Percentiles rank a stretch among this genome's conserved stretches.
These are phyloP conservation scores for Protosalanx chinensis DNA, from an alignment of 2,797 vertebrate genomes.

Conservation along the genomic window DNA sequence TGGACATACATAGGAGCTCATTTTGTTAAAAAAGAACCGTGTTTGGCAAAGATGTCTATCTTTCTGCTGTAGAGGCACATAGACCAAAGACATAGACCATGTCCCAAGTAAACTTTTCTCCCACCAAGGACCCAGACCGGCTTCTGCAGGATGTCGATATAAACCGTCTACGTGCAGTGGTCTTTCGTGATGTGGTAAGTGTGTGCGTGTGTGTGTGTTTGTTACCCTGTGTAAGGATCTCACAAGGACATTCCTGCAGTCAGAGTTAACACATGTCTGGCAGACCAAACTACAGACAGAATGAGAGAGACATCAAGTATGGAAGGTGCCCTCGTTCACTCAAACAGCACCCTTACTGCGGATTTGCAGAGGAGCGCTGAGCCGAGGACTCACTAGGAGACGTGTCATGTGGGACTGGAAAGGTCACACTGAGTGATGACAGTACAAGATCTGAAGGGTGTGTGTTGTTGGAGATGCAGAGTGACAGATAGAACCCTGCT, in stretches of 20 bases:
- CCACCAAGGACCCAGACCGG: conserved; percentile 92
- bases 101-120: conserved; percentile 72
- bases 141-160: conserved; percentile 99
- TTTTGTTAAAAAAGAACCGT: neutral
- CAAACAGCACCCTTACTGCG: neutral
- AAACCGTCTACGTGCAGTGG: conserved; percentile 95
- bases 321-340: conserved; percentile 3
- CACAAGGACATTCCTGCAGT: conserved; percentile 76
- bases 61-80: conserved; percentile 76
- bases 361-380: neutral
- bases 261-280: conserved; percentile 11
- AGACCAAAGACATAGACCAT: conserved; percentile 49
- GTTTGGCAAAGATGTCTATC: conserved; percentile 9
- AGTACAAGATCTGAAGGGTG: neutral
- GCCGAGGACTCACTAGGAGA: neutral
- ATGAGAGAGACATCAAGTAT: conserved; percentile 4
- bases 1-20: neutral
- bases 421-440: neutral
- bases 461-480: neutral
- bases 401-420: too few relatives aligned
- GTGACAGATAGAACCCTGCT: too few relatives aligned
- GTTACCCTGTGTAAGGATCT: conserved; percentile 48
- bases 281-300: conserved; percentile 13
- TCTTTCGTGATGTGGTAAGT: conserved; percentile 98
- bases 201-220: neutral